Evolutionary conservation across 2,888 invertebrate species (phyloP).

Genomic region (Phengaris alcon): DNA sequence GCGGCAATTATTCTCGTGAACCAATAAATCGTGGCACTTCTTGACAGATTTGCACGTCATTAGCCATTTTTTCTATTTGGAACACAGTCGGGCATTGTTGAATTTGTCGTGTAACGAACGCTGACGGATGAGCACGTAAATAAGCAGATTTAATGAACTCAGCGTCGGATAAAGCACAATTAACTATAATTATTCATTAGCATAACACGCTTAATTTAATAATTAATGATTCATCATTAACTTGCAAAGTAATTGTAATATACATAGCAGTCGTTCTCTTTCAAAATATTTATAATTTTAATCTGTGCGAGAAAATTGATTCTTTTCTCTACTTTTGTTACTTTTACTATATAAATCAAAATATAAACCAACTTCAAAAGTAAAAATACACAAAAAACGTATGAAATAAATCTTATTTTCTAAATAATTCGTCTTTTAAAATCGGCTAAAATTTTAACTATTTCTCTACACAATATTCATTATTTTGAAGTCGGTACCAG

Average conservation of each 20-base stretch:
- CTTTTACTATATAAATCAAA: no score
- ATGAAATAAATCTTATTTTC: no score
- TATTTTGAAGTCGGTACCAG: no score
- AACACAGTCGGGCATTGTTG: conserved; percentile 62
- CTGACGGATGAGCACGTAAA: conserved; percentile 67
- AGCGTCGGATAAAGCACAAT: conserved; percentile 27
- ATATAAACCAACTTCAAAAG: no score
- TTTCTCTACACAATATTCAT: no score
- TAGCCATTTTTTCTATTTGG: conserved; percentile 51
- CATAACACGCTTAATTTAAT: conserved; percentile 19
- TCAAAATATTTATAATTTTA: background rate
- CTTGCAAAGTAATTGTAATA: background rate
- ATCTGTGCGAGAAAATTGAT: background rate
- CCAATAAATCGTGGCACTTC: conserved; percentile 62
- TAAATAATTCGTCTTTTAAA: no score
- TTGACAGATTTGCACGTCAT: conserved; percentile 74
- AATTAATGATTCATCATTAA: conserved; percentile 4
- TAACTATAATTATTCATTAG: conserved; percentile 26
- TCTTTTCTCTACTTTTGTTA: no score
- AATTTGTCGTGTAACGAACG: conserved; percentile 67
- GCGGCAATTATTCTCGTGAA: conserved; percentile 51
- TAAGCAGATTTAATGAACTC: conserved; percentile 55
- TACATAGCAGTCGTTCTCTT: background rate
- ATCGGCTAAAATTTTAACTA: no score
- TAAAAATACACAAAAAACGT: no score